Percentiles rank a stretch among this genome's conserved stretches.
These are phyloP conservation scores for Phrynosoma platyrhinos DNA, from an alignment of 2,113 vertebrate genomes.

Conservation along the genomic window DNA sequence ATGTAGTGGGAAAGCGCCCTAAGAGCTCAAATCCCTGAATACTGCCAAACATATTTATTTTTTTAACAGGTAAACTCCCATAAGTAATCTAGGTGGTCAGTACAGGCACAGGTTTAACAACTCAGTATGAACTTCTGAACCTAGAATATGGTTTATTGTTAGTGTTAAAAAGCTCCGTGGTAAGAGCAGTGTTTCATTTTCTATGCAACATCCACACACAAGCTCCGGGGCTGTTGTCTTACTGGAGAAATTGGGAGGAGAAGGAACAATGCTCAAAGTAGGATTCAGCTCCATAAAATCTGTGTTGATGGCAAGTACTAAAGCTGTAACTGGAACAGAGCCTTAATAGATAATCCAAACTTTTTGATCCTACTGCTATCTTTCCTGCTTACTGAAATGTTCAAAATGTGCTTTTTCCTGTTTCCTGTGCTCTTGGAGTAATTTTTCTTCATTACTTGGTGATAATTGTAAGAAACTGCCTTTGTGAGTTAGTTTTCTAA, in stretches of 20 bases:
- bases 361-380: not conserved
- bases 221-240: not conserved
- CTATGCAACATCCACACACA: not conserved
- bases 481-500: slow-evolving; percentile 17
- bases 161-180: not conserved
- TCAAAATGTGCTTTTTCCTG: not conserved
- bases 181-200: not conserved
- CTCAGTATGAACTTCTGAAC: not conserved
- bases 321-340: not conserved
- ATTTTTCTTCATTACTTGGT: slow-evolving; percentile 1
- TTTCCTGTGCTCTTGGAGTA: not conserved
- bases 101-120: not conserved
- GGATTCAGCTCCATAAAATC: not conserved
- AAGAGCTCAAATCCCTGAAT: too few species aligned
- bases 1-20: too few species aligned
- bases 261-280: not conserved
- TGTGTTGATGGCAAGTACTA: not conserved
- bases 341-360: slow-evolving; percentile 20
- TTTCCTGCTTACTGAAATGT: slow-evolving; percentile 7
- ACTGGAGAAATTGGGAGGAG: not conserved
- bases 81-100: too few species aligned
- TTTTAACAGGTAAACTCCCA: too few species aligned
- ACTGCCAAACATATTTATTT: too few species aligned
- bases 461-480: not conserved
- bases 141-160: not conserved